phyloP scores from a whole-genome alignment of 1,140 invertebrate genomes.

The Hylyphantes graminicola region DNA sequence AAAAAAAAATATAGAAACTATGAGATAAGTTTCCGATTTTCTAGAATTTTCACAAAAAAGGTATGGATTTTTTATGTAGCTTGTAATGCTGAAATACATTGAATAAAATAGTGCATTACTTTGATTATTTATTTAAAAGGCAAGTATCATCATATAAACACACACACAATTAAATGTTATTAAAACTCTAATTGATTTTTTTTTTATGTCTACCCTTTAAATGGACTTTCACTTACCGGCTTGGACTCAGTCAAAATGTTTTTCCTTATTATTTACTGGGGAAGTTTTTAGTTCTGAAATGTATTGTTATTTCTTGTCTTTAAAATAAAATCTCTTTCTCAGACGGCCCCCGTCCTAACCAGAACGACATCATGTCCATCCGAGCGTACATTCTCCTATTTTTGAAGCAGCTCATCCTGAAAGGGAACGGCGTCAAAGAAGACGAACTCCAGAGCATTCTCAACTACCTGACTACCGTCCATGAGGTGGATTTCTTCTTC shows the following conservation, averaged over 20 bases:
- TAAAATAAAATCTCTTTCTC: conserved; percentile 64
- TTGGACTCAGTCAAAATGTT: background rate
- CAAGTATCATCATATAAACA: too few species aligned
- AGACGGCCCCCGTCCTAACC: conserved; percentile 93
- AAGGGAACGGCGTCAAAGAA: conserved; percentile 96
- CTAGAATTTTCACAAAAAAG: too few species aligned
- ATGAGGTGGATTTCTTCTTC: conserved; percentile 77
- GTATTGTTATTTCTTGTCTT: conserved; percentile 17
- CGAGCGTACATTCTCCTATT: conserved; percentile 95
- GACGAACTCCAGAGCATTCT: conserved; percentile 98
- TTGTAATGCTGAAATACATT: too few species aligned
- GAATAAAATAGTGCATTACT: too few species aligned
- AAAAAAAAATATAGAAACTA: too few species aligned
- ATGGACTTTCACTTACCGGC: too few species aligned
- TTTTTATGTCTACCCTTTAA: too few species aligned
- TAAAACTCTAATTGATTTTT: too few species aligned
- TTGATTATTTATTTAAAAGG: too few species aligned
- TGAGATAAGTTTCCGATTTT: too few species aligned
- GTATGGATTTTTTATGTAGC: too few species aligned
- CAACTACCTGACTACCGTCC: conserved; percentile 97
- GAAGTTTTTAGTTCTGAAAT: conserved; percentile 26
- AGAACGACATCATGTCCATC: conserved; percentile 93
- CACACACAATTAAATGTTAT: too few species aligned
- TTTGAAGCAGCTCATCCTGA: conserved; percentile 95
- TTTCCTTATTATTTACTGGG: background rate